Conservation (phyloP, 2,113 vertebrate genomes). For the Hydrolagus affinis region DNA sequence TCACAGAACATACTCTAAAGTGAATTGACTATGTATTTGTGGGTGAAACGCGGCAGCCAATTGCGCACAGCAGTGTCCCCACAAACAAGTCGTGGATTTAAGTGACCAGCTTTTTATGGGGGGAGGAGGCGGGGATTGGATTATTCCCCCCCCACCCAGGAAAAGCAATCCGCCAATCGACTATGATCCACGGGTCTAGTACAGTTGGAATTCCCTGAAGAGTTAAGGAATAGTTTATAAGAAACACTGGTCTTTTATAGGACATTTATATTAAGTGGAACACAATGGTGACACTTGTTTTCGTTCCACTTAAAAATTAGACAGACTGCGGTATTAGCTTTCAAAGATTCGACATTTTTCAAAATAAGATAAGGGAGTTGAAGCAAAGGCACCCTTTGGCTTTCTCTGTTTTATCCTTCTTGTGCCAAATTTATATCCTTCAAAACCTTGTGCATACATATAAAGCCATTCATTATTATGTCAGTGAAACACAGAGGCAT, state of each 20-base stretch:
- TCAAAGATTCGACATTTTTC: slow-evolving; percentile 19
- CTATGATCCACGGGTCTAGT: not conserved
- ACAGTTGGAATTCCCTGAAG: not conserved
- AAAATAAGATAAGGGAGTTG: slow-evolving; percentile 18
- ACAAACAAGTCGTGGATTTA: no score
- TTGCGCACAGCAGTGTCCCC: no score
- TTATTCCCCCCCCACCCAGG: no score
- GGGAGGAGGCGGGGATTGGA: no score
- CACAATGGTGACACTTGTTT: not conserved
- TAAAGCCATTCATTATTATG: slow-evolving; percentile 6
- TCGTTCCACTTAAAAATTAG: not conserved
- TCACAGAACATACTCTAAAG: no score
- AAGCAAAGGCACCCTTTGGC: slow-evolving; percentile 10
- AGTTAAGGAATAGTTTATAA: not conserved
- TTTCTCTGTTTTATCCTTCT: not conserved
- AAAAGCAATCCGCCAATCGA: no score
- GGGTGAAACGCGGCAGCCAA: no score
- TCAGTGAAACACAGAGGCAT: slow-evolving; percentile 12
- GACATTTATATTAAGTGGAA: not conserved
- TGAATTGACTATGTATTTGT: no score
- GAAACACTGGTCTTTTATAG: not conserved
- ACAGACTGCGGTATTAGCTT: slow-evolving; percentile 14
- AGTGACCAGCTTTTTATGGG: no score
- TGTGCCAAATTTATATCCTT: slow-evolving; percentile 23
- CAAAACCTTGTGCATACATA: slow-evolving; percentile 16